Evolutionary conservation across 2,797 vertebrate species (phyloP).

Genomic region (Sus cebifrons): DNA sequence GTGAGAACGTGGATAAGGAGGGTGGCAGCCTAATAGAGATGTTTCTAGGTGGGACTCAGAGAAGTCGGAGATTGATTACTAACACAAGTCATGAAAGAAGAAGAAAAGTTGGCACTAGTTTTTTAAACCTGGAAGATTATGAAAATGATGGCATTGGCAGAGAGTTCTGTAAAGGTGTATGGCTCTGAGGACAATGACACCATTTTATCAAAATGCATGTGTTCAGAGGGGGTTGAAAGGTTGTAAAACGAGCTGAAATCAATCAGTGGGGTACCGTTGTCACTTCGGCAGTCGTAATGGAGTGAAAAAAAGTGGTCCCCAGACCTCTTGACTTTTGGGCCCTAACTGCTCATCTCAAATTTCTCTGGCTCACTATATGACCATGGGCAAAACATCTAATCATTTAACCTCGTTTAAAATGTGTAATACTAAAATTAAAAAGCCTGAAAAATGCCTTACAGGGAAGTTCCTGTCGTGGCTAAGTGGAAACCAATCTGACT

Average conservation of each 20-base stretch:
- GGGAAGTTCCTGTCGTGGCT: too few relatives aligned
- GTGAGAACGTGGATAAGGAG: fast-evolving
- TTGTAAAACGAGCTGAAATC: background rate
- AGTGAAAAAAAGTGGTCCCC: background rate
- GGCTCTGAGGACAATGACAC: background rate
- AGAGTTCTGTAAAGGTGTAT: background rate
- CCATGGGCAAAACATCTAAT: too few relatives aligned
- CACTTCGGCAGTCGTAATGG: background rate
- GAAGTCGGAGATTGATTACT: too few relatives aligned
- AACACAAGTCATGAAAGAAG: background rate
- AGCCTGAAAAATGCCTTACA: background rate
- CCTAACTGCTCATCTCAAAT: background rate
- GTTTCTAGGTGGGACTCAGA: background rate
- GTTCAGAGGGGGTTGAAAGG: too few relatives aligned
- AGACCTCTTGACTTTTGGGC: background rate
- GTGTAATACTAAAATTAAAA: background rate
- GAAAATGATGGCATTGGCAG: background rate
- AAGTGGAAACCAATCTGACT: too few relatives aligned
- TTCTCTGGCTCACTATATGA: background rate
- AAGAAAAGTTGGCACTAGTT: background rate
- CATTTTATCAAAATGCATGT: background rate
- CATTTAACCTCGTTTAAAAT: background rate
- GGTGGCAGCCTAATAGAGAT: fast-evolving
- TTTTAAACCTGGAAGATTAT: background rate
- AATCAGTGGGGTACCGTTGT: background rate